phyloP scores from a whole-genome alignment of 1,140 invertebrate genomes.

The Heliconius hermathena region DNA sequence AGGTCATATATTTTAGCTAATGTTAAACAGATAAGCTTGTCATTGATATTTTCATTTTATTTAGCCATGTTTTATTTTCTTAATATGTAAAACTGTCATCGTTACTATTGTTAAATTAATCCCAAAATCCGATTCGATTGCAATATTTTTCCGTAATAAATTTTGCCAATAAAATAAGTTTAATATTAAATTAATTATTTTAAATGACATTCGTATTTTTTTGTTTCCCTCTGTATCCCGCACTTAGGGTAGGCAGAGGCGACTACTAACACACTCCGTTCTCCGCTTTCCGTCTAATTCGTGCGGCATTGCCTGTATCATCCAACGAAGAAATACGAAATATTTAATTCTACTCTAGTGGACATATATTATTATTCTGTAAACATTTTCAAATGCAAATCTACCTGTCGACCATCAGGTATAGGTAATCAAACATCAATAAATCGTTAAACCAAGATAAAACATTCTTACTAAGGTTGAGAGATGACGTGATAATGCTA shows the following conservation, averaged over 20 bases:
- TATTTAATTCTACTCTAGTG: no score
- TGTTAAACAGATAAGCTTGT: neutral
- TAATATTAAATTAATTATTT: no score
- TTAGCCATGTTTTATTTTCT: neutral
- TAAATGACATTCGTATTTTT: no score
- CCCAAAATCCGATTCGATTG: no score
- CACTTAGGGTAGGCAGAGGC: no score
- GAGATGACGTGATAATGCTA: conserved; percentile 13
- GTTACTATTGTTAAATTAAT: neutral
- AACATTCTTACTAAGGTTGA: conserved; percentile 10
- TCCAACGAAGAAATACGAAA: no score
- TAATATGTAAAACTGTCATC: neutral
- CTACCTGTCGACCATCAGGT: neutral
- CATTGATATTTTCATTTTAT: neutral
- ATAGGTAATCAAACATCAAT: neutral
- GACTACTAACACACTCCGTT: no score
- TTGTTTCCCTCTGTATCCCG: no score
- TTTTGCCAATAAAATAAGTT: no score
- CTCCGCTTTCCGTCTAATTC: no score
- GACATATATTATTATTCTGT: neutral
- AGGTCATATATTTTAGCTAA: neutral
- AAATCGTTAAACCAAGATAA: conserved; percentile 13
- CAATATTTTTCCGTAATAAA: no score
- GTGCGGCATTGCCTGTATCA: no score
- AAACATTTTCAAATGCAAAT: conserved; percentile 6